Conservation (phyloP, 2,113 vertebrate species). For the Hystrix cristata region DNA sequence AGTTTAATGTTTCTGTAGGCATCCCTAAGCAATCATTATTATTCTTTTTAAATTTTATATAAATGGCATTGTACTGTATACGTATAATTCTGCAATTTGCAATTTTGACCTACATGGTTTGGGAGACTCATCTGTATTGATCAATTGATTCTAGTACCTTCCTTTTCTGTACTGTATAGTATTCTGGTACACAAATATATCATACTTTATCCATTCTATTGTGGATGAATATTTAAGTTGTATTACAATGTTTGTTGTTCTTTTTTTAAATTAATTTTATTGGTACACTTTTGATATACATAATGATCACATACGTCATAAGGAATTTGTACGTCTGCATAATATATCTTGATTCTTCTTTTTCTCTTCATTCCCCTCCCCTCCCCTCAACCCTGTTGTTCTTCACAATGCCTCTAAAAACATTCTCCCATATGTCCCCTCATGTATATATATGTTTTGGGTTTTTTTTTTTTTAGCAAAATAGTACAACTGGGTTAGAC, state of each 20-base stretch:
- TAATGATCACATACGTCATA: too few relatives aligned
- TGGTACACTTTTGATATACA: too few relatives aligned
- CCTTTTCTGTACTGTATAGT: neutral
- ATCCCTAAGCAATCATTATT: neutral
- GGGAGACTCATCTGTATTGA: neutral
- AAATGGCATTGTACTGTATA: neutral
- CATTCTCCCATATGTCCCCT: neutral
- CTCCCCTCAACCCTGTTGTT: neutral
- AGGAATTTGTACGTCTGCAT: too few relatives aligned
- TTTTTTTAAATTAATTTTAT: too few relatives aligned
- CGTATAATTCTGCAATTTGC: neutral
- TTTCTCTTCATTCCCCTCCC: too few relatives aligned
- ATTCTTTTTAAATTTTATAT: conserved; percentile 6
- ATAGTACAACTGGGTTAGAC: neutral
- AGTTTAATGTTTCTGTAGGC: neutral
- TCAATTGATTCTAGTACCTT: neutral
- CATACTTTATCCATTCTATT: neutral
- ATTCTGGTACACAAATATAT: neutral
- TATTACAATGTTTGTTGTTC: neutral
- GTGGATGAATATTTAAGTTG: neutral
- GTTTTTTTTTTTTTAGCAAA: conserved; percentile 9
- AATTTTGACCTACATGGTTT: neutral
- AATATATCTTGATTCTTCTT: too few relatives aligned
- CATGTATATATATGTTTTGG: neutral
- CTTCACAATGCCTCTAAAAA: neutral